Evolutionary conservation across 2,888 invertebrate genomes (phyloP).

Genomic region (Sarcophaga caerulescens): DNA sequence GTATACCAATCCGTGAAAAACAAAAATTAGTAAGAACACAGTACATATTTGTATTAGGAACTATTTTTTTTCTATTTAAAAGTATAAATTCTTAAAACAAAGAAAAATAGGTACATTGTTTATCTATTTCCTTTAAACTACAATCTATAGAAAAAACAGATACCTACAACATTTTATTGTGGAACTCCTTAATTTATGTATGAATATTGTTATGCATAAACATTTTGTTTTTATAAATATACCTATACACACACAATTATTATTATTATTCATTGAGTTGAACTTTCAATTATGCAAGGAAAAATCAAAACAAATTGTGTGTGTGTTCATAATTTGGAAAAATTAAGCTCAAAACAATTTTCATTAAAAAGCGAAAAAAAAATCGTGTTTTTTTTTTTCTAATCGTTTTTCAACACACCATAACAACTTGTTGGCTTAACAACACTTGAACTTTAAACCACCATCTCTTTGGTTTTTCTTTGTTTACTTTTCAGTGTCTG

Average conservation of each 20-base stretch:
- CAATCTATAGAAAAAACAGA: no score
- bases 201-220: no score
- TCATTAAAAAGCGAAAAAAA: conserved; percentile 25
- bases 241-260: no score
- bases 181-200: no score
- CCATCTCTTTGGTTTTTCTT: conserved; percentile 44
- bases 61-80: no score
- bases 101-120: no score
- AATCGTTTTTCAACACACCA: neutral
- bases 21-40: no score
- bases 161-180: neutral
- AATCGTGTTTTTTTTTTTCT: neutral
- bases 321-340: conserved; percentile 19
- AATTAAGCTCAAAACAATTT: neutral
- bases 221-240: no score
- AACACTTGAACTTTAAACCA: conserved; percentile 63
- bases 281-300: neutral
- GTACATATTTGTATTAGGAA: no score
- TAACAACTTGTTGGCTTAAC: conserved; percentile 57
- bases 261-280: neutral
- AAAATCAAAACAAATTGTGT: no score
- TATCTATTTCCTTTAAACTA: neutral
- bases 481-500: conserved; percentile 33
- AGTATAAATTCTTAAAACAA: no score
- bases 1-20: no score